These are phyloP conservation scores for Cheilosia urbana DNA, from an alignment of 2,888 invertebrate species.

Conservation along the genomic window DNA sequence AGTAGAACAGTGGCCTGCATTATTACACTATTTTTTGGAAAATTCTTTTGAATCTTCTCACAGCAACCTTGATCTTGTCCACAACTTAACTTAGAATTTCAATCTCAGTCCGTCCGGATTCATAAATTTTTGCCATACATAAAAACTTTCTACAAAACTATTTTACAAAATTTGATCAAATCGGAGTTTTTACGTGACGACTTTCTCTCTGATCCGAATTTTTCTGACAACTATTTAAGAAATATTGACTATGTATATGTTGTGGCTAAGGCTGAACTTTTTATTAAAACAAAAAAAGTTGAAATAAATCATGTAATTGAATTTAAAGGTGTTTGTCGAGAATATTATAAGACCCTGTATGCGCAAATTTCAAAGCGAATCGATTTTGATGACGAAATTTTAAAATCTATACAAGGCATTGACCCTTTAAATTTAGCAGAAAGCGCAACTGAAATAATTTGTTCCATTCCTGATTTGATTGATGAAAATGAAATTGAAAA, in stretches of 20 bases:
- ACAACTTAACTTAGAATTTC: constrained; percentile 28
- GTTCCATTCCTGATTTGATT: constrained; percentile 30
- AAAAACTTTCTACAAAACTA: constrained; percentile 27
- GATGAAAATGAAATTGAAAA: too few species aligned
- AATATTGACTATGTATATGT: constrained; percentile 33
- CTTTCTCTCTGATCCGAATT: background rate
- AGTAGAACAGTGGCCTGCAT: constrained; percentile 33
- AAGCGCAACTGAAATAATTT: constrained; percentile 16
- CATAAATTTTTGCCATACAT: constrained; percentile 29
- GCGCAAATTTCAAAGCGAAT: constrained; percentile 41
- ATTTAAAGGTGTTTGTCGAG: constrained; percentile 33
- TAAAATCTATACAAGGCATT: constrained; percentile 32
- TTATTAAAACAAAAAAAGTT: constrained; percentile 20
- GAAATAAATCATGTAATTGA: constrained; percentile 19
- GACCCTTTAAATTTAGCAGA: constrained; percentile 27
- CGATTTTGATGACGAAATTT: constrained; percentile 36
- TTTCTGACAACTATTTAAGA: constrained; percentile 11
- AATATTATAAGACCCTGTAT: constrained; percentile 41
- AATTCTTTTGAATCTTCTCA: constrained; percentile 11
- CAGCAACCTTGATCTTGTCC: too few species aligned
- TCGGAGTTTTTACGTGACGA: constrained; percentile 11
- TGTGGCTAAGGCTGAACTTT: constrained; percentile 35
- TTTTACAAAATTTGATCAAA: constrained; percentile 41
- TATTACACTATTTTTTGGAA: constrained; percentile 26
- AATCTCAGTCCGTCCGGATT: constrained; percentile 23